phyloP scores from a whole-genome alignment of 2,888 invertebrate species.

The Diarsia dahlii region DNA sequence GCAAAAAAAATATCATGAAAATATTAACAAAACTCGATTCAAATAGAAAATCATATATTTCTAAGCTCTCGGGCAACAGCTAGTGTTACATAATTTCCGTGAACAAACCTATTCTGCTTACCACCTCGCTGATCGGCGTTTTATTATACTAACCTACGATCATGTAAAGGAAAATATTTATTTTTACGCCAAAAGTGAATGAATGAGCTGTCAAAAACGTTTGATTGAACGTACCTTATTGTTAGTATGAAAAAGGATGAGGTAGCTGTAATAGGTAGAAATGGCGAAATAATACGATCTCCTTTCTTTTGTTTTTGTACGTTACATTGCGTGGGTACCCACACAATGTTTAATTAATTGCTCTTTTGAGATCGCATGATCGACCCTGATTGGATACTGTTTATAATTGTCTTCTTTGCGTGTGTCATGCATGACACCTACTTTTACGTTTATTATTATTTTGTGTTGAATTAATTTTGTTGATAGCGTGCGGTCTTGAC shows the following conservation, averaged over 20 bases:
- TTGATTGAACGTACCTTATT: constrained; percentile 54
- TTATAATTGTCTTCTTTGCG: background rate
- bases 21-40: no score
- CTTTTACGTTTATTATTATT: background rate
- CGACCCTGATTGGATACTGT: background rate
- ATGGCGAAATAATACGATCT: constrained; percentile 37
- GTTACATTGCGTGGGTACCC: background rate
- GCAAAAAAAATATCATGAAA: no score
- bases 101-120: background rate
- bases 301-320: constrained; percentile 25
- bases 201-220: constrained; percentile 55
- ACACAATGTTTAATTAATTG: constrained; percentile 28
- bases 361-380: constrained; percentile 17
- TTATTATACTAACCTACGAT: background rate
- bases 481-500: background rate
- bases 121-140: background rate
- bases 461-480: background rate
- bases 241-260: constrained; percentile 52
- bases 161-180: constrained; percentile 44
- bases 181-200: constrained; percentile 56
- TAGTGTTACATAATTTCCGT: background rate
- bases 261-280: constrained; percentile 11
- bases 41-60: no score
- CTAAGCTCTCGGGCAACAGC: background rate
- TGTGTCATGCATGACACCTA: constrained; percentile 1